Evolutionary conservation across 2,888 invertebrate species (phyloP), one percentile per base, ranked within the genome.

Genomic region (Argyresthia albistria): DNA sequence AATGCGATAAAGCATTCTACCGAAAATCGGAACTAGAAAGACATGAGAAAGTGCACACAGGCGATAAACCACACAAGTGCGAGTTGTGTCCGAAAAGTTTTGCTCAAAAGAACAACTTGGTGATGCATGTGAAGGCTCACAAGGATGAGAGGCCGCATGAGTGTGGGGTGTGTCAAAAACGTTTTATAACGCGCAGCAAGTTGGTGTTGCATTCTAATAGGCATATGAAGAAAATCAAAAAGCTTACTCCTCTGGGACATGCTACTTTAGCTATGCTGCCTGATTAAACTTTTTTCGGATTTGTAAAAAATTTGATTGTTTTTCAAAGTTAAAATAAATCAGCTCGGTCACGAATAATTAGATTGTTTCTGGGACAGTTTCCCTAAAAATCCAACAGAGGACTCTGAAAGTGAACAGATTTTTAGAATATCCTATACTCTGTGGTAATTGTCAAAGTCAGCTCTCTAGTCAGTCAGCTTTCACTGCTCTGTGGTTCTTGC

Each of bases 41-140:
- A 0, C 86, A 86, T 35, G 76, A 73, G 48, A 76, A 76, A 14
- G 78, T 79, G 0, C 86, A 84, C 53, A 67, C 70, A 0, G 84
- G 84, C 0, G 73, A 77, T 0, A 84, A 81, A 50, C 82, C 82
- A 0, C 74, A 66, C 54, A 67, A 76, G 0, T 84, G 84, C n/a
- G 75, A 78, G 36, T 71, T 83, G 0, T 86, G 84, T 48, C 67
- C 76, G 0, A 50, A 50, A 14, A 83, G 80, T 51, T 86, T 84
- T 50, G 73, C 77, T 0, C 84, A 84, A 43, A 84, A 83, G 57
- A 77, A 74, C 42, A 84, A 84, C 56, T 55, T 84, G 4, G 73
- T 78, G 0, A 80, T 80, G 80, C 84, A 84, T 16, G 61, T 78
- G 0, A 80, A 80, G 51, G 80, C 76, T 67, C 84, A 84, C 36